A percentile compares a stretch with the other conserved stretches of the same genome.
phyloP scores from a whole-genome alignment of 1,140 invertebrate species.

The Pinna nobilis region DNA sequence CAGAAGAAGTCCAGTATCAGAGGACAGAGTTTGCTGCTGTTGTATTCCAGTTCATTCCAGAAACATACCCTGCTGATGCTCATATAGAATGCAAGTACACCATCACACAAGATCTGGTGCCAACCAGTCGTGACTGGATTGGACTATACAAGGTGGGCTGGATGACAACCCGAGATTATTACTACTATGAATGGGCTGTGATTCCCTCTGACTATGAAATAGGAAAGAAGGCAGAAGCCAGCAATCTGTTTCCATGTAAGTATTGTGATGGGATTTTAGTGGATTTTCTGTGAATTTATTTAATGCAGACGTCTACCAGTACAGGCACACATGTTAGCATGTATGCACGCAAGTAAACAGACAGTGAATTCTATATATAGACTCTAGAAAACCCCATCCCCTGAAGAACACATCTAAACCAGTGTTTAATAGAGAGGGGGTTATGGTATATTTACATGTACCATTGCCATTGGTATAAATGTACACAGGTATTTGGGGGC shows the following conservation, averaged over 20 bases:
- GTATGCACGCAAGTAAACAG: too few relatives aligned
- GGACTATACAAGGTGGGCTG: constrained; percentile 73
- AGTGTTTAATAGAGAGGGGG: too few relatives aligned
- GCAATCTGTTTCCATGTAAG: constrained; percentile 63
- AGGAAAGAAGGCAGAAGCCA: constrained; percentile 52
- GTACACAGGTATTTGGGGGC: too few relatives aligned
- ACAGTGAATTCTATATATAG: too few relatives aligned
- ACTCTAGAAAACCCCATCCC: too few relatives aligned
- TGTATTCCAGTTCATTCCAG: constrained; percentile 69
- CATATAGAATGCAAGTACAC: constrained; percentile 70
- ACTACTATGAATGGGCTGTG: constrained; percentile 68
- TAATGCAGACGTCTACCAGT: too few relatives aligned
- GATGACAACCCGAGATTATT: constrained; percentile 61
- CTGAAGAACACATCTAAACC: too few relatives aligned
- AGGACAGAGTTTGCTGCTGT: constrained; percentile 67
- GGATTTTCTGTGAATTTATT: too few relatives aligned
- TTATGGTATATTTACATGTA: too few relatives aligned
- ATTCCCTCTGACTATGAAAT: constrained; percentile 49
- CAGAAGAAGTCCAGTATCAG: constrained; percentile 8
- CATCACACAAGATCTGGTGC: constrained; percentile 60
- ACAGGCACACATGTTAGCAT: too few relatives aligned
- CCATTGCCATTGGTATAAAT: too few relatives aligned
- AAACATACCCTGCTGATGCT: constrained; percentile 68
- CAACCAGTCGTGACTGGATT: constrained; percentile 67
- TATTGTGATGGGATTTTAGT: not conserved